A percentile compares a stretch with the other conserved stretches of the same genome.
Evolutionary conservation across 1,140 invertebrate genomes (phyloP).

Genomic region (Bombus haemorrhoidalis): DNA sequence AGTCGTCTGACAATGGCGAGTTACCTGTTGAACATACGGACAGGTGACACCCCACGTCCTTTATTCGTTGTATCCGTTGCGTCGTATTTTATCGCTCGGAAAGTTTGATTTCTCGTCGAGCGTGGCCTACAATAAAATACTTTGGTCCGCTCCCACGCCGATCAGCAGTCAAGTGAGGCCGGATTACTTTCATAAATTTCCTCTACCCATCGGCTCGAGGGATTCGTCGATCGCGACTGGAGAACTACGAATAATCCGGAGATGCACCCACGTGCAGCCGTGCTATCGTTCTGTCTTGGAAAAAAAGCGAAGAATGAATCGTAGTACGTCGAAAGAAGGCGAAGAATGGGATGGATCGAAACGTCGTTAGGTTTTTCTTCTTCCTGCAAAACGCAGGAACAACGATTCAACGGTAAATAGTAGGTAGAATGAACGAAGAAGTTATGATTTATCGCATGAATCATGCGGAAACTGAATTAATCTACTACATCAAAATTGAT

Average conservation of each 20-base stretch:
- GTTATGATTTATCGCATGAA: no score
- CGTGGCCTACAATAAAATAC: constrained; percentile 67
- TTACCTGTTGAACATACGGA: constrained; percentile 80
- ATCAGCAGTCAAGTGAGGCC: constrained; percentile 71
- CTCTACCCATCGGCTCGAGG: background rate
- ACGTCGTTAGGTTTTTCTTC: background rate
- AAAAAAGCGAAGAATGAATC: background rate
- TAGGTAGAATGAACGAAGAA: no score
- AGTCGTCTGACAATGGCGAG: constrained; percentile 69
- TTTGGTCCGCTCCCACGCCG: constrained; percentile 78
- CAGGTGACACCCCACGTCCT: constrained; percentile 78
- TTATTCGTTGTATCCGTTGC: constrained; percentile 72
- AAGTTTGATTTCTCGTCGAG: constrained; percentile 37
- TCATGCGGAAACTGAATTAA: no score
- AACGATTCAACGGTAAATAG: no score
- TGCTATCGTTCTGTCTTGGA: background rate
- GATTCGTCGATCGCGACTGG: background rate
- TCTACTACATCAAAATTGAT: no score
- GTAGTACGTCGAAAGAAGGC: background rate
- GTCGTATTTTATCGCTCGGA: constrained; percentile 69
- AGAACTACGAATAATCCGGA: background rate
- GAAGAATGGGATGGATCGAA: background rate
- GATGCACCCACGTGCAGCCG: background rate
- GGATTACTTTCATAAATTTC: constrained; percentile 21
- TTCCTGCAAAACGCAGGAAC: background rate